phyloP scores from a whole-genome alignment of 2,113 vertebrate genomes.

The Lophochroa leadbeateri region DNA sequence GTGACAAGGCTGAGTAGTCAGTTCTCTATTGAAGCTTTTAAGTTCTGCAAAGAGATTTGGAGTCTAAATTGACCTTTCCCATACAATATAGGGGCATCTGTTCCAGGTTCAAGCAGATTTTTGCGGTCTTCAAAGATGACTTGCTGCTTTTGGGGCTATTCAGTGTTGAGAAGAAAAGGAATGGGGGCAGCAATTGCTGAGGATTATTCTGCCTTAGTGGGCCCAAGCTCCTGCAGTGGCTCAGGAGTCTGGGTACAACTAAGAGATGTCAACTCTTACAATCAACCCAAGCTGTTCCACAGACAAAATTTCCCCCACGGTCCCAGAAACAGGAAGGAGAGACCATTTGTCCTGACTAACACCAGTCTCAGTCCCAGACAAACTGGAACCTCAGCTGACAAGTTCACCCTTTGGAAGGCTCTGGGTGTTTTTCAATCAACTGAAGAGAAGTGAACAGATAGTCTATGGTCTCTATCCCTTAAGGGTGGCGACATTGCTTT shows the following conservation, averaged over 20 bases:
- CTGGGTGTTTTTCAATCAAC: not conserved
- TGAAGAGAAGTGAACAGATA: not conserved
- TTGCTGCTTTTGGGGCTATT: not conserved
- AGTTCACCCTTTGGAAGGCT: not conserved
- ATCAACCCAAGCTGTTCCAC: not conserved
- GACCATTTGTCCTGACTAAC: not conserved
- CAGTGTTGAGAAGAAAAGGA: not conserved
- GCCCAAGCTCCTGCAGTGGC: not conserved
- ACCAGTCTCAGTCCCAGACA: not conserved
- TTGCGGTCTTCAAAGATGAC: not conserved
- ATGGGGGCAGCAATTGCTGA: not conserved
- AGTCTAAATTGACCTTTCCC: not conserved
- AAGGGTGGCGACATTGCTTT: not conserved
- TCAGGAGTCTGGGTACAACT: not conserved
- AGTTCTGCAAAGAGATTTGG: not conserved
- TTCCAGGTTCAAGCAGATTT: not conserved
- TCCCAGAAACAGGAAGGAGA: not conserved
- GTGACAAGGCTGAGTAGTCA: not conserved
- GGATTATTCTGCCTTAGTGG: not conserved
- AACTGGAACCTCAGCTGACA: not conserved
- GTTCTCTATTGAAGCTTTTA: not conserved
- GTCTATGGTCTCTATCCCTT: not conserved
- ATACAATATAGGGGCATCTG: not conserved
- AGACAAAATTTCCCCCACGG: not conserved
- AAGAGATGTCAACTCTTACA: not conserved